Percentiles rank a stretch among this genome's conserved stretches.
Conservation (phyloP, 1,140 invertebrate species). For the Varroa destructor region DNA sequence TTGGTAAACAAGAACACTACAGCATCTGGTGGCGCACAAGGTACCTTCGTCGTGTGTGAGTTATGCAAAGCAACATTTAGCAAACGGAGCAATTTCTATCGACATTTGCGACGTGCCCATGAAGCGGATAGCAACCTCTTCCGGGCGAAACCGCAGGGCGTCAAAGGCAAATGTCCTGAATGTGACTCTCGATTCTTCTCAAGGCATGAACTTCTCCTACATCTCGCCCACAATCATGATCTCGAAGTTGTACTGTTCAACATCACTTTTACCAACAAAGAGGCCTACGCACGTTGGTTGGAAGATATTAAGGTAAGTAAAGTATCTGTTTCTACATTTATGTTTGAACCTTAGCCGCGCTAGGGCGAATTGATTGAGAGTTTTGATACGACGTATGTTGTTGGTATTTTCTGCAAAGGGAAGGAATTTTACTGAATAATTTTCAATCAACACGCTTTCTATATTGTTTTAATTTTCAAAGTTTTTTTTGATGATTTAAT, state of each 20-base stretch:
- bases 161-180: conserved; percentile 24
- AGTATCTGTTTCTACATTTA: not conserved
- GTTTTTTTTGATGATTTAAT: no score
- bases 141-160: conserved; percentile 13
- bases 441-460: no score
- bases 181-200: conserved; percentile 24
- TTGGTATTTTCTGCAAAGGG: no score
- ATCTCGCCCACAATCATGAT: conserved; percentile 12
- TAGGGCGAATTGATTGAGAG: no score
- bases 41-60: not conserved
- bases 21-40: no score
- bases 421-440: no score
- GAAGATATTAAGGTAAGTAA: conserved; percentile 15
- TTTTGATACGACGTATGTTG: no score
- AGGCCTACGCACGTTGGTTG: conserved; percentile 6
- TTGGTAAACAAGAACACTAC: no score
- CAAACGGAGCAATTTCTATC: conserved; percentile 20
- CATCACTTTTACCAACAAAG: conserved; percentile 12
- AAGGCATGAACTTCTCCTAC: conserved; percentile 4
- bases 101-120: conserved; percentile 19
- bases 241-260: conserved; percentile 19
- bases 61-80: conserved; percentile 15
- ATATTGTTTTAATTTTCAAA: no score
- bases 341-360: no score
- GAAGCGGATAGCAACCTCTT: conserved; percentile 14